phyloP scores from a whole-genome alignment of 2,888 invertebrate genomes.

The Eristalis tenax region DNA sequence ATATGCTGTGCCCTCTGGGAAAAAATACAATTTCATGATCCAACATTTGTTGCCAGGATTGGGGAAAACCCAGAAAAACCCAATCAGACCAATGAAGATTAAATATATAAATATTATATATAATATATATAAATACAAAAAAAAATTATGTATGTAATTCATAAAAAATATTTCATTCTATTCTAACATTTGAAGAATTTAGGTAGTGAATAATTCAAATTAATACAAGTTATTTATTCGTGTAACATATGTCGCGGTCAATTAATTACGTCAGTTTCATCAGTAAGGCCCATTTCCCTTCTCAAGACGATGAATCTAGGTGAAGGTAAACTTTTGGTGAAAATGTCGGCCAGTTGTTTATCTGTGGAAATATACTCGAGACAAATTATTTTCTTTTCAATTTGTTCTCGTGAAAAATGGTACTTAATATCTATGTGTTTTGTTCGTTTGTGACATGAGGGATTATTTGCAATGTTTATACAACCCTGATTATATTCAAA shows the following conservation, averaged over 20 bases:
- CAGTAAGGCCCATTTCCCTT: neutral
- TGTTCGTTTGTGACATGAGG: too few relatives aligned
- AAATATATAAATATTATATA: neutral
- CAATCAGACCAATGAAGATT: neutral
- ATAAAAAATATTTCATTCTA: neutral
- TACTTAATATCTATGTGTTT: too few relatives aligned
- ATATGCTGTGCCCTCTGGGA: neutral
- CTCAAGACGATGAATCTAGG: neutral
- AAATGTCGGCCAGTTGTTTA: conserved; percentile 24
- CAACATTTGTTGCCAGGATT: conserved; percentile 21
- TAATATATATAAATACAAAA: neutral
- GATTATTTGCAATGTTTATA: too few relatives aligned
- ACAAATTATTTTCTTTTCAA: conserved; percentile 16
- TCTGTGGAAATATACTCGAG: conserved; percentile 32
- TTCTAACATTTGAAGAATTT: neutral
- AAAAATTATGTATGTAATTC: neutral
- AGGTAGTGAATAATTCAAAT: neutral
- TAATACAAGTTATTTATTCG: neutral
- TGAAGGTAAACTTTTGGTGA: neutral
- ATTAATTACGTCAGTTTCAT: neutral
- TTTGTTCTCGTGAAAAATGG: conserved; percentile 8
- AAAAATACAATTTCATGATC: conserved; percentile 5
- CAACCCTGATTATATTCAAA: too few relatives aligned
- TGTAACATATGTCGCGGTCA: neutral
- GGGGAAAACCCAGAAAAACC: conserved; percentile 17